phyloP scores from a whole-genome alignment of 2,797 vertebrate genomes.

The Sparidentex hasta region DNA sequence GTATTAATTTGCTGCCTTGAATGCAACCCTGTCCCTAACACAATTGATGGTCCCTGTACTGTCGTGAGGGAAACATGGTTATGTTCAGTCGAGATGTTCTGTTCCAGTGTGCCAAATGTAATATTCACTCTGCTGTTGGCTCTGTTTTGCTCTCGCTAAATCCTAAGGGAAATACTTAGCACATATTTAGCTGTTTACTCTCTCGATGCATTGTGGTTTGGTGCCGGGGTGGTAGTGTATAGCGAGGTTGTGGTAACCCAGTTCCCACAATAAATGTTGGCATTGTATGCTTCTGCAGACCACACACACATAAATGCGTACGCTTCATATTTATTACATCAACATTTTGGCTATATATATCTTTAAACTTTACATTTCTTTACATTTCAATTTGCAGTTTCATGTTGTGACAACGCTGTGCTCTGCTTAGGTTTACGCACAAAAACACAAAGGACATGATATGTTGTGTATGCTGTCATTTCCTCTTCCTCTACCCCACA shows the following conservation, averaged over 20 bases:
- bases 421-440: no score
- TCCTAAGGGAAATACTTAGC: background rate
- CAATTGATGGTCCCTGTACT: background rate
- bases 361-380: no score
- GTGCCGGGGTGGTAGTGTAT: background rate
- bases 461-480: no score
- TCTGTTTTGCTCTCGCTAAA: background rate
- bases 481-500: no score
- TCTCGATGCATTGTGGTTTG: background rate
- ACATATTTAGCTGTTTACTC: background rate
- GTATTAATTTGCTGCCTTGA: slow-evolving; percentile 14
- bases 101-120: background rate
- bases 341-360: no score
- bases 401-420: no score
- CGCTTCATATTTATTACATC: no score
- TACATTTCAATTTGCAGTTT: no score
- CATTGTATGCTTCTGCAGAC: no score
- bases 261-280: no score
- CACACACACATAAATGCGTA: no score
- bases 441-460: no score
- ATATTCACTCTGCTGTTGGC: background rate
- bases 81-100: background rate
- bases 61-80: background rate
- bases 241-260: background rate
- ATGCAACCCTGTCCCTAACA: background rate